Conservation (phyloP, 2,888 invertebrate genomes). For the Athetis lepigone region DNA sequence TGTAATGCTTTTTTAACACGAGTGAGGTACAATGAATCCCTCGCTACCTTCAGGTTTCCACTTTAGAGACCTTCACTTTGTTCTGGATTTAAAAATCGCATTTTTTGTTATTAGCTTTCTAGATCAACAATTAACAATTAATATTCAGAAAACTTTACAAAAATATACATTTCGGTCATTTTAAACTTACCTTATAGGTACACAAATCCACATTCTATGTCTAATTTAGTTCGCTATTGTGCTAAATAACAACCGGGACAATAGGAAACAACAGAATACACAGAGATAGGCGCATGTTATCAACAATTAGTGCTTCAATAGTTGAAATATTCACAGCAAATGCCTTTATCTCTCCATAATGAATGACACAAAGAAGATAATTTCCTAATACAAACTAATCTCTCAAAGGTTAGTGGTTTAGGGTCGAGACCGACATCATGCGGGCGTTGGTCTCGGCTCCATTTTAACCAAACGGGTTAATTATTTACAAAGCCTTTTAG, state of each 20-base stretch:
- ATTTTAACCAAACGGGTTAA: constrained; percentile 64
- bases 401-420: constrained; percentile 71
- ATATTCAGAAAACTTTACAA: too few species aligned
- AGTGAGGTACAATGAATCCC: too few species aligned
- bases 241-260: constrained; percentile 5
- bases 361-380: constrained; percentile 64
- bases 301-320: constrained; percentile 18
- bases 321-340: constrained; percentile 29
- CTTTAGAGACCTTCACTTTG: too few species aligned
- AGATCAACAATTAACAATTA: too few species aligned
- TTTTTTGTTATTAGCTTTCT: too few species aligned
- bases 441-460: constrained; percentile 66
- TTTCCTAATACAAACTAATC: constrained; percentile 71
- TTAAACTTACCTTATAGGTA: too few species aligned
- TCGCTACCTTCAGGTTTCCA: too few species aligned
- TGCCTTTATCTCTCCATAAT: constrained; percentile 41
- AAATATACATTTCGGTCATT: too few species aligned
- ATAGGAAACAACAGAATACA: constrained; percentile 18
- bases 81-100: too few species aligned
- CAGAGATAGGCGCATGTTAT: neutral
- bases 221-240: neutral
- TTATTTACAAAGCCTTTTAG: constrained; percentile 62
- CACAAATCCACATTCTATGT: neutral
- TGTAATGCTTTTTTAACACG: too few species aligned
- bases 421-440: constrained; percentile 66